These are phyloP conservation scores for Eubasilissa splendida DNA, from an alignment of 2,888 invertebrate species.

Conservation along the genomic window DNA sequence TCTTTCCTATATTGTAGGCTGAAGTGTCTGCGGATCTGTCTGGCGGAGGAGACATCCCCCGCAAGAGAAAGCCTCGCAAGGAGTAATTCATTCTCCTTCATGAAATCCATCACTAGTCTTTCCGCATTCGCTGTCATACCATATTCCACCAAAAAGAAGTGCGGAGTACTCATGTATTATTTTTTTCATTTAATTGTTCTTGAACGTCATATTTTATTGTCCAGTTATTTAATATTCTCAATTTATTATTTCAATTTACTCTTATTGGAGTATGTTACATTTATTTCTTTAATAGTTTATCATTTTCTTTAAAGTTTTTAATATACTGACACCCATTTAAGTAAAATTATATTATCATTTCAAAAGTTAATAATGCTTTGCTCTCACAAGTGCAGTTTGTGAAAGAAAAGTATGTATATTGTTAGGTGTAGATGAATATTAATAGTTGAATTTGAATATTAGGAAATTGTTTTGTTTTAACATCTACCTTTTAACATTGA, in stretches of 20 bases:
- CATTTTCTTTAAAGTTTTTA: not conserved
- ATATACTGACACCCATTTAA: not conserved
- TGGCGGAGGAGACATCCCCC: constrained; percentile 69
- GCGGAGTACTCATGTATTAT: constrained; percentile 30
- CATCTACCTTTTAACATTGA: not conserved
- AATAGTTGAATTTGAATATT: constrained; percentile 9
- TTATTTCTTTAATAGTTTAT: constrained; percentile 1
- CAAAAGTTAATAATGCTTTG: not conserved
- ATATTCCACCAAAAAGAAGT: constrained; percentile 40
- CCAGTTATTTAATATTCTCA: not conserved
- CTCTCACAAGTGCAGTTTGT: constrained; percentile 4
- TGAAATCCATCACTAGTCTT: constrained; percentile 41
- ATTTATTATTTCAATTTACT: not conserved
- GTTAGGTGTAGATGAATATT: constrained; percentile 1
- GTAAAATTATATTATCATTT: constrained; percentile 10
- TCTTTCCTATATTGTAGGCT: constrained; percentile 26
- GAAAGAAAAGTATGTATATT: not conserved
- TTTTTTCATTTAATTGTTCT: constrained; percentile 17
- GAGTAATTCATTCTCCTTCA: constrained; percentile 62
- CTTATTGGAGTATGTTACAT: constrained; percentile 10
- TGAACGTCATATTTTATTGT: not conserved
- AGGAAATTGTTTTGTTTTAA: constrained; percentile 8
- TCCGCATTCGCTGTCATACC: constrained; percentile 29
- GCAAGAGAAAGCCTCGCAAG: constrained; percentile 71
- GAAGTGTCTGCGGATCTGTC: constrained; percentile 60